Percentiles rank a stretch among this genome's conserved stretches.
Conservation (phyloP, 2,888 invertebrate species). For the Hemaris fuciformis region DNA sequence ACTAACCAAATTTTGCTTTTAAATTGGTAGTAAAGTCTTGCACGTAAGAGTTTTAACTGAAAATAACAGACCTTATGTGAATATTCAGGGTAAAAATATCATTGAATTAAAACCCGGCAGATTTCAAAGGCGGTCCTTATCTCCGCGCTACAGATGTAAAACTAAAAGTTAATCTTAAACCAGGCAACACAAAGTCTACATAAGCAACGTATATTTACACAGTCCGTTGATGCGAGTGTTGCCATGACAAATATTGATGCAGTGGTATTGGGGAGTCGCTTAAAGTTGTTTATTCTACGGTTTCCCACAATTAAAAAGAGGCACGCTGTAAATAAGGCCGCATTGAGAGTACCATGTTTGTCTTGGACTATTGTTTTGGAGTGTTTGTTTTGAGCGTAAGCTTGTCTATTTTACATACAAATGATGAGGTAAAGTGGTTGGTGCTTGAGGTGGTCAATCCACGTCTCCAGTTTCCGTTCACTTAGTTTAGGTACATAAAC, state of each 20-base stretch:
- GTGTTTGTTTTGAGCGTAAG: background rate
- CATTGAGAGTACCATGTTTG: background rate
- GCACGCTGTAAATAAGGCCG: constrained; percentile 3
- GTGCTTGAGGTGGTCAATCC: background rate
- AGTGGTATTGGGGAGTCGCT: constrained; percentile 40
- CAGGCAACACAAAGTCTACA: constrained; percentile 1
- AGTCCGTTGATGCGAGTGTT: constrained; percentile 54
- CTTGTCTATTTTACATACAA: constrained; percentile 2
- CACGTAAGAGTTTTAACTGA: background rate
- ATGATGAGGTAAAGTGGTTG: background rate
- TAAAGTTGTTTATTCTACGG: constrained; percentile 32
- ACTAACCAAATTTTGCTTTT: too few relatives aligned
- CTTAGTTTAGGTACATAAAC: background rate
- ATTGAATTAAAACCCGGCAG: background rate
- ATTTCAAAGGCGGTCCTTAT: background rate
- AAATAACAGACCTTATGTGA: background rate
- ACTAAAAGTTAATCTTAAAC: constrained; percentile 3
- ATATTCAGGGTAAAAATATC: background rate
- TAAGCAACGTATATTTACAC: constrained; percentile 44
- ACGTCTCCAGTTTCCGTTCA: background rate
- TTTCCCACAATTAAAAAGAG: constrained; percentile 36
- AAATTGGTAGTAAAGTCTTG: too few relatives aligned
- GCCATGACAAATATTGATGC: constrained; percentile 52
- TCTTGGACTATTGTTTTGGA: background rate
- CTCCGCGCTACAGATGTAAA: background rate